These are phyloP conservation scores for Antheraea yamamai DNA, from an alignment of 2,888 invertebrate genomes.

Conservation along the genomic window DNA sequence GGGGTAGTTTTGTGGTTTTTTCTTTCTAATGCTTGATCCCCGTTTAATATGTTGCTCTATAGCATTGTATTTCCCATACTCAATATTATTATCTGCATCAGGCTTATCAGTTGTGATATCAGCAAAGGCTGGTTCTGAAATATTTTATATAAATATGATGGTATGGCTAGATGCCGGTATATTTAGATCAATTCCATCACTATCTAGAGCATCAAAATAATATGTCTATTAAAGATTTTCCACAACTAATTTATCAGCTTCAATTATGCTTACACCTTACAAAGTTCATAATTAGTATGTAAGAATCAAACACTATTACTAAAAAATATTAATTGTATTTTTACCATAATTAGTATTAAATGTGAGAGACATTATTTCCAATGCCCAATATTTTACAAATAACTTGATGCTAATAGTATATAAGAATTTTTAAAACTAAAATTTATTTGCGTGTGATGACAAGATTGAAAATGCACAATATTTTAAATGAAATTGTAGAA, in stretches of 20 bases:
- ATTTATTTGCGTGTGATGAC: neutral
- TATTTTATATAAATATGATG: neutral
- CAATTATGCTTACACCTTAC: neutral
- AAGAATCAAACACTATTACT: no score
- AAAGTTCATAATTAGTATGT: neutral
- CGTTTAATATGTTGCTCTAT: conserved; percentile 33
- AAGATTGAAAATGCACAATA: neutral
- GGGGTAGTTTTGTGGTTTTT: conserved; percentile 21
- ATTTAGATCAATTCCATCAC: neutral
- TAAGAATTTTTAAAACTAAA: neutral
- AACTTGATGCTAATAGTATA: neutral
- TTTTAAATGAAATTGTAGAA: neutral
- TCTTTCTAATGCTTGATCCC: conserved; percentile 30
- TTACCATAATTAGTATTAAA: neutral
- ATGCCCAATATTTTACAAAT: neutral
- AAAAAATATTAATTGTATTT: no score
- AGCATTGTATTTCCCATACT: conserved; percentile 33
- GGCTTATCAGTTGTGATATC: neutral
- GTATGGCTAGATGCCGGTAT: neutral
- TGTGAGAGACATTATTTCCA: neutral
- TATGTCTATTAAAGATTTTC: neutral
- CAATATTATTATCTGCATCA: conserved; percentile 10
- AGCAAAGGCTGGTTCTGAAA: neutral
- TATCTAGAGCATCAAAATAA: neutral
- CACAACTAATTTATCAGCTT: neutral